Conservation (phyloP, 1,140 invertebrate genomes). For the Drosophila orosa region DNA sequence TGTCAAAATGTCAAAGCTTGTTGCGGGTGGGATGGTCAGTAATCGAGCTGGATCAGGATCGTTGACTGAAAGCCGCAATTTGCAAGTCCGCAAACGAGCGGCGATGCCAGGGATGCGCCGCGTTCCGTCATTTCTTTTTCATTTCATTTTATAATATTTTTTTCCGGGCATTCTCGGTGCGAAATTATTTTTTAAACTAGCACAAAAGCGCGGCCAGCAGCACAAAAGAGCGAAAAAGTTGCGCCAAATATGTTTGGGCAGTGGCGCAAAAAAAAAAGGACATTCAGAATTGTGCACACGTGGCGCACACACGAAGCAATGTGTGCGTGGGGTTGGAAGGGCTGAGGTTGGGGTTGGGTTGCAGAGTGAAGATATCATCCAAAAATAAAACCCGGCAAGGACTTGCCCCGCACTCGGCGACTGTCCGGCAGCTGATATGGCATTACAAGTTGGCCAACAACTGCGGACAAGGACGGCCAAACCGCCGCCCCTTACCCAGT, state of each 20-base stretch:
- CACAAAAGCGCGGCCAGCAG: conserved; percentile 25
- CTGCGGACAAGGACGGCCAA: conserved; percentile 67
- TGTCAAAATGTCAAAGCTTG: conserved; percentile 27
- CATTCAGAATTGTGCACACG: conserved; percentile 59
- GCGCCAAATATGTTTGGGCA: conserved; percentile 60
- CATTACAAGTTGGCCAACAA: conserved; percentile 74
- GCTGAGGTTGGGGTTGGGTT: neutral
- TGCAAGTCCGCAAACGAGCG: conserved; percentile 35
- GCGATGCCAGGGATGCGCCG: neutral
- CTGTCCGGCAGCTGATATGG: conserved; percentile 73
- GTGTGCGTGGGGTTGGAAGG: neutral
- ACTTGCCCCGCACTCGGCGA: conserved; percentile 24
- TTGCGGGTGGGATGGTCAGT: conserved; percentile 3
- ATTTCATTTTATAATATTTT: conserved; percentile 28
- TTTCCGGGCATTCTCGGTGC: conserved; percentile 13
- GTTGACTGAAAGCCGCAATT: conserved; percentile 45
- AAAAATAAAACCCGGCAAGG: conserved; percentile 49
- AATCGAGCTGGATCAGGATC: conserved; percentile 26
- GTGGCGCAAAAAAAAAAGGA: conserved; percentile 41
- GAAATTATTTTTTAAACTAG: conserved; percentile 45
- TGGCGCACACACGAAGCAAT: conserved; percentile 24
- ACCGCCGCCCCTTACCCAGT: no score
- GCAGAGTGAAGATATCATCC: conserved; percentile 41
- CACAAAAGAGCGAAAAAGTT: conserved; percentile 37
- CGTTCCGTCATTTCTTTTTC: conserved; percentile 5